Evolutionary conservation across 2,113 vertebrate genomes (phyloP), one percentile per base, ranked within the genome.

Genomic region (Macquaria ambigua): DNA sequence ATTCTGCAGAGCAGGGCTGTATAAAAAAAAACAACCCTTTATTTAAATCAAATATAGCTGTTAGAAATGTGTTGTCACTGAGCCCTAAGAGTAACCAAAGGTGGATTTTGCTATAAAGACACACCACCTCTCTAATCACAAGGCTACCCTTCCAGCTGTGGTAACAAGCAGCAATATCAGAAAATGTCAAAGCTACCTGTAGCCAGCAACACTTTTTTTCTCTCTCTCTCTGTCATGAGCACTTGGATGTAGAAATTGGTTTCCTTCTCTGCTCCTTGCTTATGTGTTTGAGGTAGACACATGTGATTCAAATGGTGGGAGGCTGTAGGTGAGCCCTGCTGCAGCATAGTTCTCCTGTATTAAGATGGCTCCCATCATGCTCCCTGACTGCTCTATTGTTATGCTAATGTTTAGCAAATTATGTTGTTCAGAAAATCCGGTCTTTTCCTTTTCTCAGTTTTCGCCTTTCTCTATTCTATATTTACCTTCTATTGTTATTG

Each of bases 391-490:
- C 84, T 59, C 55, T 4, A 77, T 91, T 90, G 79, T 90, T 70
- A 90, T 90, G 87, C 25, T 87, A 89, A 90, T 92, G 31, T 61
- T 18, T 16, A 16, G n/a, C 73, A 90, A 90, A 93, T 88, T 77
- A 84, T 84, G 79, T 68, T 83, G 72, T 81, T 89, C 79, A 83
- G 77, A 87, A 86, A 87, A 85, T 87, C 74, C 31, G 37, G 84
- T 62, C 37, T 83, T 88, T 90, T 82, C 73, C 67, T 84, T 34
- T 77, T 84, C 64, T 75, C 64, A 37, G 79, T 82, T 81, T 82
- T 76, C 8, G 2, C 43, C 16, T 63, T 77, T 88, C 64, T 82
- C 41, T 59, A 3, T 69, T 87, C 84, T 86, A 75, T 83, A 91
- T 87, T 86, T 87, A 83, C 31, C 66, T 73, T 68, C 81, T 88